Base-by-base conservation (phyloP, 2,797 vertebrate genomes). In the Tangara arthus region DNA sequence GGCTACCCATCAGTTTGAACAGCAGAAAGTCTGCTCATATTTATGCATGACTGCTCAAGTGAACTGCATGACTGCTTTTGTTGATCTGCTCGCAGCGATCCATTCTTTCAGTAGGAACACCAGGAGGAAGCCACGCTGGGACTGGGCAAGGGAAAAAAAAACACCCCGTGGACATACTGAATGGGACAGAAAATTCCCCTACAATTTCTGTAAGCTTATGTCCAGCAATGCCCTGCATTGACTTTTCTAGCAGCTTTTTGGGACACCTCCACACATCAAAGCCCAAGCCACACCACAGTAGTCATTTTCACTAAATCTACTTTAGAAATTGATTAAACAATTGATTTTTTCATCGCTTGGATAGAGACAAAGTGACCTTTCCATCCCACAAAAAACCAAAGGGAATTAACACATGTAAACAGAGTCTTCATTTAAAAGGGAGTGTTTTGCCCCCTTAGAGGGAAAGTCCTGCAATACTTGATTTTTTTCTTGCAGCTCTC, bases 321-420 rank as follows among this genome's bases (percentile, higher is more conserved):
- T 93, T 89, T 82, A 86, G 71, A 93, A 94, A 96, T 83, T 79
- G 89, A 92, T 92, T 69, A 89, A 66, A 82, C 11, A 47, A 94
- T 96, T 86, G 94, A 91, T 91, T 90, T 94, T 85, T 90, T 85
- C 55, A 69, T 75, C 79, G 83, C 50, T 90, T 78, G 92, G 57
- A 64, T 14, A 92, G 61, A 93, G 47, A 88, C 71, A 89, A 86
- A 96, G 73, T 92, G 94, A 97, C 94, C 94, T 93, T 90, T 82
- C 47, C 42, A 46, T 72, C 42, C 90, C 89, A 90, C 75, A 92
- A 76, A 81, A 95, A 89, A 3, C 15, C 64, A 73, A 85, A 90
- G 77, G 39, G 65, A 96, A 96, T 90, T 64, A 78, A 78, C 72
- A 65, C 39, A 39, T 19, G 66, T 35, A 93, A 86, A 90, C 28